phyloP scores from a whole-genome alignment of 2,797 vertebrate species.

The Ctenopoma multispine region DNA sequence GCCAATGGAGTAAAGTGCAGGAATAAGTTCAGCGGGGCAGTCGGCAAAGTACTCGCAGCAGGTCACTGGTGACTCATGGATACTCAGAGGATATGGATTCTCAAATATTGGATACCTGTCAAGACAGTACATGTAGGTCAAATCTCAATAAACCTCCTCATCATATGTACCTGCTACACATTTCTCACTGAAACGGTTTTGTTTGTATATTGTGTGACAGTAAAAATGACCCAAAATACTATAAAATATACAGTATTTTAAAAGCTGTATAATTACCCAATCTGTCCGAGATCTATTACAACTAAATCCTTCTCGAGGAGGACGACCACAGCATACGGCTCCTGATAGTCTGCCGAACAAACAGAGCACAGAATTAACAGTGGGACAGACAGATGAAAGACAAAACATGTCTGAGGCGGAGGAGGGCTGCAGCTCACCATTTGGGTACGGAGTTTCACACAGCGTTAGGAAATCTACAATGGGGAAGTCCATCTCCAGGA shows the following conservation, averaged over 20 bases:
- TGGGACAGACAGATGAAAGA: no score
- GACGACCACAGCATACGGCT: slow-evolving; percentile 97
- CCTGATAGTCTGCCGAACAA: slow-evolving; percentile 92
- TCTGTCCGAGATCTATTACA: slow-evolving; percentile 97
- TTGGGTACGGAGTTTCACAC: slow-evolving; percentile 99
- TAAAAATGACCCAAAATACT: not conserved
- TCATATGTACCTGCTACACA: not conserved
- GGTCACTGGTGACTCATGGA: slow-evolving; percentile 97
- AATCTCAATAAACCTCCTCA: not conserved
- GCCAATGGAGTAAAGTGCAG: slow-evolving; percentile 97
- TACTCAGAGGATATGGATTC: slow-evolving; percentile 94
- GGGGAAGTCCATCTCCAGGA: slow-evolving; percentile 98
- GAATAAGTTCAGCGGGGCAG: slow-evolving; percentile 95
- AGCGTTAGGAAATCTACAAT: slow-evolving; percentile 98
- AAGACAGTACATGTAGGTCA: slow-evolving; percentile 16
- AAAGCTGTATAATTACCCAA: slow-evolving; percentile 87
- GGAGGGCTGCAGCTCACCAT: slow-evolving; percentile 82
- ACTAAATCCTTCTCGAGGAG: slow-evolving; percentile 98
- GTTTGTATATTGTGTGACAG: not conserved
- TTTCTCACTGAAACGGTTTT: slow-evolving; percentile 4
- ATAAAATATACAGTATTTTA: not conserved
- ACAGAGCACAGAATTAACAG: slow-evolving; percentile 5
- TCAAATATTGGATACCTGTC: slow-evolving; percentile 99
- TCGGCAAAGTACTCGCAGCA: slow-evolving; percentile 98
- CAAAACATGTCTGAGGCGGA: not conserved